phyloP scores from a whole-genome alignment of 23 tunicate genomes.

The Trididemnum nubilum region DNA sequence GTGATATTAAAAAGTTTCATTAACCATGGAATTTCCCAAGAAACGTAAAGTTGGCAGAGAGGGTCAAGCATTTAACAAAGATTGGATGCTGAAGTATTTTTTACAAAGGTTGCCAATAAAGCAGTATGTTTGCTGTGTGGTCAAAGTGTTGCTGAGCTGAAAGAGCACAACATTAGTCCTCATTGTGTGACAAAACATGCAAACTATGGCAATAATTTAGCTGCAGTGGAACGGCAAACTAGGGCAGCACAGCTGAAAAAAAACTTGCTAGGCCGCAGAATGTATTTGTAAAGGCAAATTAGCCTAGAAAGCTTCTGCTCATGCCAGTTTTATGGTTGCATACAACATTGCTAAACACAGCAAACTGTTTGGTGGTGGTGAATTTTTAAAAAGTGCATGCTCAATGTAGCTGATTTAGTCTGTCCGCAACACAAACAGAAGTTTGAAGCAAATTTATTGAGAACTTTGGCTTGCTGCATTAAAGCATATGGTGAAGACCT shows the following conservation, averaged over 20 bases:
- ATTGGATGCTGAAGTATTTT: constrained; percentile 69
- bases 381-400: constrained; percentile 40
- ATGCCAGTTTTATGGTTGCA: constrained; percentile 63
- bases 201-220: constrained; percentile 54
- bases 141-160: constrained; percentile 50
- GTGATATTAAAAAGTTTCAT: background rate
- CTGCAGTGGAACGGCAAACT: constrained; percentile 60
- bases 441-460: constrained; percentile 70
- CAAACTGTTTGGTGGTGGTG: constrained; percentile 39
- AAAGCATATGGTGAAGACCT: no score
- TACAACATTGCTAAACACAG: constrained; percentile 61
- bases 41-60: constrained; percentile 69
- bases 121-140: constrained; percentile 36
- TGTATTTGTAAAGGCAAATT: constrained; percentile 52
- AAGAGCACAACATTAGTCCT: constrained; percentile 57
- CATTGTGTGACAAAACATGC: constrained; percentile 54
- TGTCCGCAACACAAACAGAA: constrained; percentile 62
- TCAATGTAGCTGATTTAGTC: constrained; percentile 37
- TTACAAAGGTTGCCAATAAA: constrained; percentile 45
- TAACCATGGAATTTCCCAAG: constrained; percentile 52
- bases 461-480: no score
- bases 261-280: constrained; percentile 58
- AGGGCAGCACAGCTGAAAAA: constrained; percentile 64
- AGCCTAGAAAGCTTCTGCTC: constrained; percentile 65
- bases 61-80: constrained; percentile 66